These are phyloP conservation scores for Syncerus caffer DNA, from an alignment of 2,797 vertebrate species.

Conservation along the genomic window DNA sequence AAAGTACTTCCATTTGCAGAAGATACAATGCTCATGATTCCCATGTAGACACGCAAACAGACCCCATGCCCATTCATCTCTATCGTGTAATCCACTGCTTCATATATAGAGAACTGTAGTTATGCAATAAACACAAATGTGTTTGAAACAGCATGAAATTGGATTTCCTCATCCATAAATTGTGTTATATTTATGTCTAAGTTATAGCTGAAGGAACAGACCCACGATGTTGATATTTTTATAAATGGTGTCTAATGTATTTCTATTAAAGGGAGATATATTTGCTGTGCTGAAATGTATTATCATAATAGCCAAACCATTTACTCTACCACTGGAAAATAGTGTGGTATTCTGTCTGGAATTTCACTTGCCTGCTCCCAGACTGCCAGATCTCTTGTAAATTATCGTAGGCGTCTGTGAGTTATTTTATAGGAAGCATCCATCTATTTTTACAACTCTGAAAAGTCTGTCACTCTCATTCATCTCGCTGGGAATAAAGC, in stretches of 20 bases:
- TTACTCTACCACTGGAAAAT: constrained; percentile 54
- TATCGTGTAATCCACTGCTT: background rate
- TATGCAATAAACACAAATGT: constrained; percentile 66
- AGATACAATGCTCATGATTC: background rate
- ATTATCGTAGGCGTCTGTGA: constrained; percentile 51
- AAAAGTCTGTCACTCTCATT: constrained; percentile 66
- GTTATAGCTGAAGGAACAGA: constrained; percentile 63
- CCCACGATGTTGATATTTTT: constrained; percentile 68
- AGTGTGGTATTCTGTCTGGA: constrained; percentile 45
- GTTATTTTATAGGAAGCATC: constrained; percentile 69
- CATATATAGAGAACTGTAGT: background rate
- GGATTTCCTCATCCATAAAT: constrained; percentile 73
- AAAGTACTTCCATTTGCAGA: background rate
- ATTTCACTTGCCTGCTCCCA: constrained; percentile 54
- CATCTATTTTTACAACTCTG: constrained; percentile 69
- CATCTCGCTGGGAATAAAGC: constrained; percentile 70
- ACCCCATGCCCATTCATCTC: background rate
- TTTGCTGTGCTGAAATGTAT: constrained; percentile 62
- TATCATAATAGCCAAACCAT: constrained; percentile 69
- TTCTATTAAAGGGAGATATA: constrained; percentile 72
- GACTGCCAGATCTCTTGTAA: constrained; percentile 51
- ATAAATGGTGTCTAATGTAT: constrained; percentile 72
- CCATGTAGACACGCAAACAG: background rate
- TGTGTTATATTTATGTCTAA: constrained; percentile 62
- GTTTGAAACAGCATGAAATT: constrained; percentile 68